These are phyloP conservation scores for Chiridota heheva DNA, from an alignment of 35 echinoderm and acorn worm genomes.

Conservation along the genomic window DNA sequence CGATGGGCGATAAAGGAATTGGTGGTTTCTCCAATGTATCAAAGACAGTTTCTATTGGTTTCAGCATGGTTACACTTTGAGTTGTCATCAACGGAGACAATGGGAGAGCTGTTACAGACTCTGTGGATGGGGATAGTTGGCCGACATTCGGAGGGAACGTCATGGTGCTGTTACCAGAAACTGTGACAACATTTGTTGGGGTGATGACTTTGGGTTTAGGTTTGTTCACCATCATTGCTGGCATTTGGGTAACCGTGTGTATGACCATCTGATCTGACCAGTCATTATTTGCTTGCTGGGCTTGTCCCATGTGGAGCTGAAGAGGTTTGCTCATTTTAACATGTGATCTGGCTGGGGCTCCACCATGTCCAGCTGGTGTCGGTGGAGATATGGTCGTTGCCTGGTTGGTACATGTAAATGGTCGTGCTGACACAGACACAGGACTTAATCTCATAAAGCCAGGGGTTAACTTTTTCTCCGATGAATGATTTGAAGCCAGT, in stretches of 20 bases:
- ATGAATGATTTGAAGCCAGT: conserved; percentile 30
- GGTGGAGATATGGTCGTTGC: conserved; percentile 29
- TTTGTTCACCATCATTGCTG: background rate
- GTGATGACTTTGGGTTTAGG: background rate
- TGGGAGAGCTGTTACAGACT: too few species aligned
- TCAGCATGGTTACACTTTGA: conserved; percentile 26
- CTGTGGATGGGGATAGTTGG: background rate
- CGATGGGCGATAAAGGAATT: conserved; percentile 17
- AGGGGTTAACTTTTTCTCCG: conserved; percentile 32
- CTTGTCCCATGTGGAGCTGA: conserved; percentile 54
- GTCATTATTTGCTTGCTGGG: conserved; percentile 43
- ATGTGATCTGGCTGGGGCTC: conserved; percentile 44
- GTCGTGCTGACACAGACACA: conserved; percentile 22
- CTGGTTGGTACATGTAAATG: conserved; percentile 26
- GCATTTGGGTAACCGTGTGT: background rate
- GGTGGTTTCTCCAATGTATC: conserved; percentile 40
- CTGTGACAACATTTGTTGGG: conserved; percentile 31
- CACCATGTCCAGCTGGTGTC: conserved; percentile 64
- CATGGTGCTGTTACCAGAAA: conserved; percentile 35
- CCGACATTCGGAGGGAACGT: conserved; percentile 13
- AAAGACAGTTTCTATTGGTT: conserved; percentile 20
- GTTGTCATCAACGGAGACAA: background rate
- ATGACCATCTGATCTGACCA: conserved; percentile 18
- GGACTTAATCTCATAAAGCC: conserved; percentile 37
- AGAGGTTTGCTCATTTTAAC: conserved; percentile 46